A percentile compares a stretch with the other conserved stretches of the same genome.
These are phyloP conservation scores for Saxidomus purpurata DNA, from an alignment of 1,140 invertebrate genomes.

Conservation along the genomic window DNA sequence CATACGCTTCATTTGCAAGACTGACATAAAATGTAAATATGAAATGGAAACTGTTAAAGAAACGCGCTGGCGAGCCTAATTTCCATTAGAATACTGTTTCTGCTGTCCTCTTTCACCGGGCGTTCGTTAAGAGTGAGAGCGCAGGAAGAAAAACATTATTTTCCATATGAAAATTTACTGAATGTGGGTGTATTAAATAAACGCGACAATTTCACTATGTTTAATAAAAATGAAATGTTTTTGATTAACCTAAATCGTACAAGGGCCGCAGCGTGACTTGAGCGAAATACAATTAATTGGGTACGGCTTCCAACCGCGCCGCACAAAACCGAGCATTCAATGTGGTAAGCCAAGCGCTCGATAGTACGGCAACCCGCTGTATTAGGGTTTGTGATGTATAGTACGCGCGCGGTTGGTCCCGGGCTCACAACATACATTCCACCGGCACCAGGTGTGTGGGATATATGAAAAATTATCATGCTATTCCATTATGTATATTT, in stretches of 20 bases:
- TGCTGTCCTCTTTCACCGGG: neutral
- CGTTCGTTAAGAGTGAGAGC: slow-evolving; percentile 15
- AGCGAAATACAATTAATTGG: slow-evolving; percentile 53
- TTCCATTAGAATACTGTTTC: slow-evolving; percentile 45
- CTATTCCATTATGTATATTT: neutral
- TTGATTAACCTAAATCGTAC: slow-evolving; percentile 55
- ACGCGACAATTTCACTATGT: slow-evolving; percentile 28
- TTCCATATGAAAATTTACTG: slow-evolving; percentile 10
- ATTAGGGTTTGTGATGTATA: slow-evolving; percentile 20
- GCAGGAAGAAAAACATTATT: slow-evolving; percentile 8
- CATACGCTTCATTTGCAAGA: slow-evolving; percentile 50
- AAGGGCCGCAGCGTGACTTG: neutral
- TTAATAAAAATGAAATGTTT: slow-evolving; percentile 43
- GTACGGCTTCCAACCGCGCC: slow-evolving; percentile 28
- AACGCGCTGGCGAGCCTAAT: slow-evolving; percentile 37
- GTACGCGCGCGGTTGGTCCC: slow-evolving; percentile 22
- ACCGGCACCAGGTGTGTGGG: slow-evolving; percentile 38
- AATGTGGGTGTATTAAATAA: slow-evolving; percentile 30
- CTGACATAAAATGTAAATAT: slow-evolving; percentile 67
- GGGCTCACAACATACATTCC: slow-evolving; percentile 30
- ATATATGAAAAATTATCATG: slow-evolving; percentile 50
- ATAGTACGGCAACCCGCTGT: slow-evolving; percentile 25
- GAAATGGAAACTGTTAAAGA: slow-evolving; percentile 49
- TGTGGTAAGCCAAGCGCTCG: slow-evolving; percentile 4
- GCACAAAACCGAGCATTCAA: slow-evolving; percentile 48